Base-by-base conservation (phyloP, 2,797 vertebrate genomes). In the Ctenopoma kingsleyae region DNA sequence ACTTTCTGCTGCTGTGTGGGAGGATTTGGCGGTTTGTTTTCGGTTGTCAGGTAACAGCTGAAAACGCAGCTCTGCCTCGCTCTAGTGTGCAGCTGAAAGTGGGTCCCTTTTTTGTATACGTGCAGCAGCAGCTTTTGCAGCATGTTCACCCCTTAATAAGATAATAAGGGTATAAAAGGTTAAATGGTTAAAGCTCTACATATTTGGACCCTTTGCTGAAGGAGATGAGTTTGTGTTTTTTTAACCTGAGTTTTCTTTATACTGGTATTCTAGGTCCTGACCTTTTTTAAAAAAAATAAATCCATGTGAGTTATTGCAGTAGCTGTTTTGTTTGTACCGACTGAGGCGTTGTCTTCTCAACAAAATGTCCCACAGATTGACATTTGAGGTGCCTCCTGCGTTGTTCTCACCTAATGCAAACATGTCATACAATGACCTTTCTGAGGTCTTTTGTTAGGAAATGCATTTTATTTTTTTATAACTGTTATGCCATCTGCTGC, bases 341-440 rank as follows among this genome's bases (percentile, higher is more conserved):
- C 56, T n/a, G 15, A 35, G 53, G 74, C 56, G 54, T 71, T 53
- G 35, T 53, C 25, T 8, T 30, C 27, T 50, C 9, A 69, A 60
- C 49, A 52, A 32, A 30, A 61, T 47, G 16, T 48, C 38, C 38
- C 17, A 20, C 38, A 22, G 27, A 52, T 68, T 47, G 38, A 80
- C 44, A 38, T 80, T 74, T 78, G 36, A 70, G 46, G 52, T 64
- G 50, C 65, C 40, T 55, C 54, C 27, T 57, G 32, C 16, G 22
- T 12, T 53, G 19, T 36, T 36, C 50, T 17, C 20, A 4, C 38
- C 23, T 58, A 58, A 67, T 52, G 19, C 4, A 58, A 41, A 67
- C 61, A 73, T 77, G 70, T 65, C 60, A 76, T 32, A 41, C 16
- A 38, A 9, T 71, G 50, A 80, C 59, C 60, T 80, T 79, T 74